A percentile compares a stretch with the other conserved stretches of the same genome.
Evolutionary conservation across 2,113 vertebrate genomes (phyloP).

Genomic region (Micromys minutus): DNA sequence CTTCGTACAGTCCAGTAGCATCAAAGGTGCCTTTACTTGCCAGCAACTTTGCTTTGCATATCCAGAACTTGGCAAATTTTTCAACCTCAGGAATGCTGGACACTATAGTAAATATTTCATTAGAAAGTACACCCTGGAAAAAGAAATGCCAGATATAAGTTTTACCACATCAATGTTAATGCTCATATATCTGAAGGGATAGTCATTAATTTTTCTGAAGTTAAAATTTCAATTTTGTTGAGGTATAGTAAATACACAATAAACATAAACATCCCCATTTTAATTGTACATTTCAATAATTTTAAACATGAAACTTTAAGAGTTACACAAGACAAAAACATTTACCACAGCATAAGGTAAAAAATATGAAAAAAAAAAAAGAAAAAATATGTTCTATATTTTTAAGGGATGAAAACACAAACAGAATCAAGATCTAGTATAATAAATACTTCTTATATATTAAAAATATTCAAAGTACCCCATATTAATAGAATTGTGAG

Average conservation of each 20-base stretch:
- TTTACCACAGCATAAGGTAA: slow-evolving; percentile 49
- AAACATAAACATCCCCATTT: neutral
- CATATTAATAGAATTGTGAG: neutral
- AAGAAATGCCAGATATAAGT: slow-evolving; percentile 31
- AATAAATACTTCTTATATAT: slow-evolving; percentile 15
- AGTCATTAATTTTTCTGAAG: neutral
- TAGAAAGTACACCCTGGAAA: slow-evolving; percentile 85
- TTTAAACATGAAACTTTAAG: slow-evolving; percentile 34
- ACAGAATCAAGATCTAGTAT: neutral
- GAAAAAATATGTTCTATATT: neutral
- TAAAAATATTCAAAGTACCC: neutral
- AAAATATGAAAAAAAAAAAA: too few relatives aligned
- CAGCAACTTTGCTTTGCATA: slow-evolving; percentile 91
- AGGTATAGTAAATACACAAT: slow-evolving; percentile 28
- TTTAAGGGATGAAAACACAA: slow-evolving; percentile 4
- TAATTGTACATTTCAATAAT: slow-evolving; percentile 13
- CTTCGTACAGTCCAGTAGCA: slow-evolving; percentile 87
- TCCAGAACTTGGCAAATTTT: slow-evolving; percentile 95
- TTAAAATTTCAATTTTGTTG: slow-evolving; percentile 38
- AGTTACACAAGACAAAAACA: slow-evolving; percentile 29
- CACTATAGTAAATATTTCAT: slow-evolving; percentile 85
- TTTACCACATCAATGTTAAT: neutral
- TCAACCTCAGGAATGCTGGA: slow-evolving; percentile 88
- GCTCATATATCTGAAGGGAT: neutral
- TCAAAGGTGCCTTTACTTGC: slow-evolving; percentile 87